Conservation (phyloP, 2,888 invertebrate genomes). For the Gonocerus acuteangulatus region DNA sequence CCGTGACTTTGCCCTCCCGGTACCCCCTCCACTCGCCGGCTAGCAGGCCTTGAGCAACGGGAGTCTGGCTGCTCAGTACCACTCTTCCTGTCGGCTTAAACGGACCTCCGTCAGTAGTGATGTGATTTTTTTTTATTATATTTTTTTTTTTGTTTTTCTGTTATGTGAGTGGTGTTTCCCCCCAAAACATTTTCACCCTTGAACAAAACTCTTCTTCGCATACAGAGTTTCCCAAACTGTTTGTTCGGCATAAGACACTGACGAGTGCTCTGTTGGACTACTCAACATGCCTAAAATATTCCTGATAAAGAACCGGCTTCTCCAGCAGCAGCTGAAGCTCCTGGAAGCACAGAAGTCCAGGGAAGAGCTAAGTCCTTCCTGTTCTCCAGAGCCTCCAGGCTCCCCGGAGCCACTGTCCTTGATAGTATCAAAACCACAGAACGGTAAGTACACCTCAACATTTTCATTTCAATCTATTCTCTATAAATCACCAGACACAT, state of each 20-base stretch:
- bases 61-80: slow-evolving; percentile 26
- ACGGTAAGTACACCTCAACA: slow-evolving; percentile 43
- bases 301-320: slow-evolving; percentile 81
- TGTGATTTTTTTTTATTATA: no score
- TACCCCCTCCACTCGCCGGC: slow-evolving; percentile 27
- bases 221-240: no score
- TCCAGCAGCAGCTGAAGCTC: slow-evolving; percentile 80
- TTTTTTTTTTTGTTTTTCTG: no score
- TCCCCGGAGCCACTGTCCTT: slow-evolving; percentile 46
- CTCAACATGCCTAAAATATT: slow-evolving; percentile 83
- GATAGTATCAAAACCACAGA: slow-evolving; percentile 42
- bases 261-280: neutral
- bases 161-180: no score
- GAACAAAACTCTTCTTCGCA: no score
- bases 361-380: slow-evolving; percentile 41
- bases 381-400: slow-evolving; percentile 43
- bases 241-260: neutral
- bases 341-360: slow-evolving; percentile 66
- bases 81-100: slow-evolving; percentile 9
- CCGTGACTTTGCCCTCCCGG: slow-evolving; percentile 50
- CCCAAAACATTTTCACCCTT: no score
- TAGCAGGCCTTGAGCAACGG: slow-evolving; percentile 35
- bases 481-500: no score
- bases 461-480: no score
- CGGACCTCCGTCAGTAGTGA: neutral